These are phyloP conservation scores for Brachionichthys hirsutus DNA, from an alignment of 2,113 vertebrate species.

Conservation along the genomic window DNA sequence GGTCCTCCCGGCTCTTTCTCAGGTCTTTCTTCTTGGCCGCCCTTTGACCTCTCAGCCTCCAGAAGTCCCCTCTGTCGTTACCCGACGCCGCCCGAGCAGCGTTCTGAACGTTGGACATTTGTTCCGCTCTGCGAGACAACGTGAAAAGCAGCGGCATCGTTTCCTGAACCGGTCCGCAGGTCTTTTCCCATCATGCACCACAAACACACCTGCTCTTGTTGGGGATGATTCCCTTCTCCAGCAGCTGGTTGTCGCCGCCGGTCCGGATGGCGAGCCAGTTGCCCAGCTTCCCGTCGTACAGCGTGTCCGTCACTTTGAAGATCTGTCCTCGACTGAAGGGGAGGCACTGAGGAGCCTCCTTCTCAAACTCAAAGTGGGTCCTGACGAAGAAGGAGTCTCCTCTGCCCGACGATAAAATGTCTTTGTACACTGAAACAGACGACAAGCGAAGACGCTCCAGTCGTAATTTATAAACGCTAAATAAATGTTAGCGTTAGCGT, in stretches of 20 bases:
- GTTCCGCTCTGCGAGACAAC: constrained; percentile 84
- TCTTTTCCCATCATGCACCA: too few relatives aligned
- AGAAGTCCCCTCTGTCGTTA: constrained; percentile 95
- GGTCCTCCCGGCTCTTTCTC: constrained; percentile 92
- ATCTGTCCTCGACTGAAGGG: constrained; percentile 89
- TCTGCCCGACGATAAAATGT: constrained; percentile 91
- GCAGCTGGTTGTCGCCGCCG: constrained; percentile 82
- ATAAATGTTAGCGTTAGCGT: too few relatives aligned
- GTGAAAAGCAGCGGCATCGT: not conserved
- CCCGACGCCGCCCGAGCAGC: constrained; percentile 82
- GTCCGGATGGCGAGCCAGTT: constrained; percentile 94
- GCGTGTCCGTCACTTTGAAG: constrained; percentile 94
- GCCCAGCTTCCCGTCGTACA: constrained; percentile 95
- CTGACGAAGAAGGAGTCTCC: constrained; percentile 97
- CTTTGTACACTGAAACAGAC: constrained; percentile 85
- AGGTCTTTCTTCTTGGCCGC: constrained; percentile 92
- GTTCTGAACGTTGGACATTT: constrained; percentile 95
- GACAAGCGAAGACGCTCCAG: not conserved
- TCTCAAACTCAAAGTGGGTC: constrained; percentile 97
- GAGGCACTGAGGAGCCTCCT: constrained; percentile 89
- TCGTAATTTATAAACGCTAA: too few relatives aligned
- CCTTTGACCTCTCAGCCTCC: constrained; percentile 93
- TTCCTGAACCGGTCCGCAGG: not conserved
- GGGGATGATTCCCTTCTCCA: constrained; percentile 95
- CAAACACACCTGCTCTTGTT: constrained; percentile 91